These are phyloP conservation scores for Magallana ariakensis DNA, from an alignment of 1,140 invertebrate species.

Conservation along the genomic window DNA sequence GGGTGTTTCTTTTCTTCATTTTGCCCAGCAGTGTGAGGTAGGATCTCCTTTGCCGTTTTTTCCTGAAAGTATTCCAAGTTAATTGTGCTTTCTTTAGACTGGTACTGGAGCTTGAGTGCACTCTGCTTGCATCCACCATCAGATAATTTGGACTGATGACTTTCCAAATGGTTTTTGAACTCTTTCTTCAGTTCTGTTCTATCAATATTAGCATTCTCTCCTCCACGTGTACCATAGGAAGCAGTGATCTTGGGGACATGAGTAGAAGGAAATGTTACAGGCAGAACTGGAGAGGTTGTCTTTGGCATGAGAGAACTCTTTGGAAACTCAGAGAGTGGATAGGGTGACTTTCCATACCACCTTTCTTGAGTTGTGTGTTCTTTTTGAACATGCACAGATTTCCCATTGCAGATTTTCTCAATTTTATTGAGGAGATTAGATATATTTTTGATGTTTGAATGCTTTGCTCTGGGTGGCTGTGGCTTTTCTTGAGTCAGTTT, in stretches of 20 bases:
- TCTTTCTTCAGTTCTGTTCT: neutral
- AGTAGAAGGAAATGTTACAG: neutral
- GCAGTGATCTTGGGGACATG: neutral
- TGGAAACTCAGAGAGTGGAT: neutral
- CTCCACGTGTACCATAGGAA: neutral
- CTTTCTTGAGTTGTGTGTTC: neutral
- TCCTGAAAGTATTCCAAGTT: neutral
- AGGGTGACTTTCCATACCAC: neutral
- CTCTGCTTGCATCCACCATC: neutral
- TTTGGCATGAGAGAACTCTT: neutral
- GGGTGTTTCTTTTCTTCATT: neutral
- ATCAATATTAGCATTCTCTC: neutral
- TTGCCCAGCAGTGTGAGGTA: neutral
- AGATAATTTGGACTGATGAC: neutral
- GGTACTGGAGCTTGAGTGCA: neutral
- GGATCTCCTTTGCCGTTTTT: neutral
- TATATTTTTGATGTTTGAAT: neutral
- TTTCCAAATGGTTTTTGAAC: neutral
- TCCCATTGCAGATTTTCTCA: slow-evolving; percentile 18
- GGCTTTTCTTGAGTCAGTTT: neutral
- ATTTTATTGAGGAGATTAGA: neutral
- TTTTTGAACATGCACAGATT: neutral
- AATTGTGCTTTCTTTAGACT: neutral
- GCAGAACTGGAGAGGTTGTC: neutral
- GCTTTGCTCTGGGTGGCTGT: neutral